Percentiles rank a stretch among this genome's conserved stretches.
Conservation (phyloP, 1,140 invertebrate genomes). For the Reticulitermes speratus region DNA sequence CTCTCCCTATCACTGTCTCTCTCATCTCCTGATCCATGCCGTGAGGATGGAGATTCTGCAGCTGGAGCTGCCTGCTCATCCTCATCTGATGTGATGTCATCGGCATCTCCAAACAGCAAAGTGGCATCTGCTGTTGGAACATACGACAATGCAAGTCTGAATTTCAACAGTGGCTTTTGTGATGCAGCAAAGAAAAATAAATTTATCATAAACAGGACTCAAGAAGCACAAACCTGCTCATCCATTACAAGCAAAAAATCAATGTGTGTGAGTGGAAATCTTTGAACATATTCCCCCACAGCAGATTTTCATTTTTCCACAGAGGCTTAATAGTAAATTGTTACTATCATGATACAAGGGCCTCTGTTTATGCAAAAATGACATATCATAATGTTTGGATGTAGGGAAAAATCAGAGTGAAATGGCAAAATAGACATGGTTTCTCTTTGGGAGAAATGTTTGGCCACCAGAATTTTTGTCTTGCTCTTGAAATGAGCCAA, state of each 20-base stretch:
- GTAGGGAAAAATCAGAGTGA: too few relatives aligned
- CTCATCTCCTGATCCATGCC: neutral
- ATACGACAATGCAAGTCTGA: constrained; percentile 25
- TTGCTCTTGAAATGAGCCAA: too few relatives aligned
- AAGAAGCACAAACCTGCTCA: neutral
- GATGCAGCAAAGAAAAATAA: neutral
- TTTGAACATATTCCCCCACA: too few relatives aligned
- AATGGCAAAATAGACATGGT: too few relatives aligned
- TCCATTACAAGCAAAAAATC: neutral
- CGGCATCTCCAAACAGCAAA: constrained; percentile 90
- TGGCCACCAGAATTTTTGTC: too few relatives aligned
- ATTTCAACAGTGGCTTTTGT: neutral
- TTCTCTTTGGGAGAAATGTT: too few relatives aligned
- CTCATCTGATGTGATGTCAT: constrained; percentile 83
- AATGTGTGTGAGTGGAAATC: neutral
- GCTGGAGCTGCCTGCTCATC: constrained; percentile 58
- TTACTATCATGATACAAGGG: too few relatives aligned
- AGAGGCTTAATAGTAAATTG: too few relatives aligned
- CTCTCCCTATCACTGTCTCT: constrained; percentile 9
- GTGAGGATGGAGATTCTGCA: constrained; percentile 24
- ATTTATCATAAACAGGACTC: neutral
- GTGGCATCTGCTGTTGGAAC: constrained; percentile 62
- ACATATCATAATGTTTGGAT: too few relatives aligned
- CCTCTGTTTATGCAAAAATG: too few relatives aligned
- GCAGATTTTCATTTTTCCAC: too few relatives aligned